Evolutionary conservation across 2,797 vertebrate genomes (phyloP), one percentile per base, ranked within the genome.

Genomic region (Hylomyscus alleni): DNA sequence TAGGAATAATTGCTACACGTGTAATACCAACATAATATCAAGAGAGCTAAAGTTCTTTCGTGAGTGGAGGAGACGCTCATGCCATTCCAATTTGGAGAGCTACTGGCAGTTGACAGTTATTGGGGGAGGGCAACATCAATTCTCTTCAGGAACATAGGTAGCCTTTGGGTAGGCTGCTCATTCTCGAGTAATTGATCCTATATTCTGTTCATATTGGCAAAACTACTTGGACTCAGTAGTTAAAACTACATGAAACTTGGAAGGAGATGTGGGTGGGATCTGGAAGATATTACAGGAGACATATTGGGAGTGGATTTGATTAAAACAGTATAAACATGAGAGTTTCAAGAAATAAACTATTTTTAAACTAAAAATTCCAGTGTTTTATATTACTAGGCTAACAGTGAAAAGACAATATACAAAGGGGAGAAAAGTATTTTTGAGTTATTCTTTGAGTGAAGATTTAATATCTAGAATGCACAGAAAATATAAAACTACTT

Each of bases 381-480:
- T n/a, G 14, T 58, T 82, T 72, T 3, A 52, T 52, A 52, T 34
- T 69, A 56, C 19, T 40, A 81, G 24, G 14, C 37, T 85, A 24
- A 60, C 91, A 75, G 29, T 37, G 6, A 76, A 92, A 81, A 89
- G 17, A 3, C 34, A 91, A 40, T 29, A 12, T 14, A 85, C 56
- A 52, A 13, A 89, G 91, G 83, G 22, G 4, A 52, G 26, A 62
- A 76, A 93, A 40, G 58, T 67, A 93, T 52, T 81, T 94, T 22
- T 20, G 94, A 86, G 89, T 72, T 22, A 85, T 76, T 50, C 8
- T 50, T 77, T 76, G 91, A 12, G n/a, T 67, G 73, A 91, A 60
- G 4, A n/a, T 75, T 54, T 76, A 81, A 12, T 37, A 82, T 82
- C 4, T 2, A 17, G 26, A 91, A 26, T 89, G 81, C 10, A 60